Conservation (phyloP, 2,113 vertebrate genomes). For the Pollachius pollachius region DNA sequence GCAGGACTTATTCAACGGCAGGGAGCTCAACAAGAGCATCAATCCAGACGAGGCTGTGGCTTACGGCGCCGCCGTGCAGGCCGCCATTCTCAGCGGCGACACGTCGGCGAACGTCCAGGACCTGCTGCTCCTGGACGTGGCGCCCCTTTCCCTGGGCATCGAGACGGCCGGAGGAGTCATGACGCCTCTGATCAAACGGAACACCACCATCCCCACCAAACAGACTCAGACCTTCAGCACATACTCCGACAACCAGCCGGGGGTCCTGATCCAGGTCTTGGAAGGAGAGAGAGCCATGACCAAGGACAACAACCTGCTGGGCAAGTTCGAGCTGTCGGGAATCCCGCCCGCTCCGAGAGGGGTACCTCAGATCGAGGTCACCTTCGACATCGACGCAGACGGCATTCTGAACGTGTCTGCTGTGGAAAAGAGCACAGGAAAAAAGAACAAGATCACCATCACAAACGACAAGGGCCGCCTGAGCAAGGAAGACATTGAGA, state of each 20-base stretch:
- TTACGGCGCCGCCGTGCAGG: conserved; percentile 84
- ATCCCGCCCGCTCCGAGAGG: background rate
- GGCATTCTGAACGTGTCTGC: too few relatives aligned
- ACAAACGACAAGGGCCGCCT: too few relatives aligned
- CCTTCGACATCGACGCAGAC: background rate
- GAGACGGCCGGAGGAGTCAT: conserved; percentile 86
- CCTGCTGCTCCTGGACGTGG: conserved; percentile 79
- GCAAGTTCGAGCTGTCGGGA: background rate
- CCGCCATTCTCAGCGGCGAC: conserved; percentile 82
- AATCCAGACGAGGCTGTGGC: conserved; percentile 85
- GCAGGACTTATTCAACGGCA: conserved; percentile 60
- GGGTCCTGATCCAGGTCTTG: background rate
- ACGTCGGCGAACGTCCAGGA: conserved; percentile 85
- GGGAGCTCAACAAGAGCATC: conserved; percentile 84
- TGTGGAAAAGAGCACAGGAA: too few relatives aligned
- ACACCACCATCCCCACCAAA: conserved; percentile 84
- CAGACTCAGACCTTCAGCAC: conserved; percentile 82
- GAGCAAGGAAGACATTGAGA: too few relatives aligned
- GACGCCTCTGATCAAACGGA: conserved; percentile 59
- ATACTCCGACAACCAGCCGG: conserved; percentile 81
- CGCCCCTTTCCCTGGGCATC: conserved; percentile 81
- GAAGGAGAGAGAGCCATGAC: background rate
- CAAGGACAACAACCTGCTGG: conserved; percentile 1
- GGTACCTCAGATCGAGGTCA: background rate
- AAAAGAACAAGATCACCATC: too few relatives aligned